Evolutionary conservation across 2,113 vertebrate species (phyloP).

Genomic region (Corapipo altera): DNA sequence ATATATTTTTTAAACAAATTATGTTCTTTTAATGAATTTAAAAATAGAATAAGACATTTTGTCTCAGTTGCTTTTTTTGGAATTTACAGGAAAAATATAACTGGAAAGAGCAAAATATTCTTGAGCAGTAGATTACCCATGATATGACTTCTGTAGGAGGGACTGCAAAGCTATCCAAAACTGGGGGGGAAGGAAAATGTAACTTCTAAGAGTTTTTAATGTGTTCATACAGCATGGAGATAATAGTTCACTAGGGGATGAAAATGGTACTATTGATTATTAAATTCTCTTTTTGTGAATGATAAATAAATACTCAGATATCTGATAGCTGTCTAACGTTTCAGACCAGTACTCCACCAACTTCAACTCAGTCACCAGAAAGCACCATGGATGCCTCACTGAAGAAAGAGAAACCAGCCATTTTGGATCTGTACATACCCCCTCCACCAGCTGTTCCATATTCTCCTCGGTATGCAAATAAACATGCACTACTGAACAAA

Average conservation of each 20-base stretch:
- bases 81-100: conserved; percentile 2
- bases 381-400: conserved; percentile 72
- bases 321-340: not conserved
- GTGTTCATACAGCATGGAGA: not conserved
- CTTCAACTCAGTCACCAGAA: conserved; percentile 71
- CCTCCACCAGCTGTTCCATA: conserved; percentile 88
- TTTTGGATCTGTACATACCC: conserved; percentile 89
- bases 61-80: not conserved
- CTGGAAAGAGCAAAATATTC: not conserved
- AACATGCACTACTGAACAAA: not conserved
- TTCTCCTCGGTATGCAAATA: conserved; percentile 79
- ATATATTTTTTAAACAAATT: not conserved
- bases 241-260: not conserved
- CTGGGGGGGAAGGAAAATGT: not conserved
- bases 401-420: conserved; percentile 84
- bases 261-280: not conserved
- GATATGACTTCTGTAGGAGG: not conserved
- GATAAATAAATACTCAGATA: not conserved
- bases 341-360: conserved; percentile 75
- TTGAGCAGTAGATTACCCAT: not conserved
- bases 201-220: not conserved
- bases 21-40: not conserved
- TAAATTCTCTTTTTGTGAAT: not conserved
- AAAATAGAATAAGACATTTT: not conserved
- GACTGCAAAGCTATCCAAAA: not conserved